Evolutionary conservation across 2,113 vertebrate species (phyloP).

Genomic region (Hiodon alosoides): DNA sequence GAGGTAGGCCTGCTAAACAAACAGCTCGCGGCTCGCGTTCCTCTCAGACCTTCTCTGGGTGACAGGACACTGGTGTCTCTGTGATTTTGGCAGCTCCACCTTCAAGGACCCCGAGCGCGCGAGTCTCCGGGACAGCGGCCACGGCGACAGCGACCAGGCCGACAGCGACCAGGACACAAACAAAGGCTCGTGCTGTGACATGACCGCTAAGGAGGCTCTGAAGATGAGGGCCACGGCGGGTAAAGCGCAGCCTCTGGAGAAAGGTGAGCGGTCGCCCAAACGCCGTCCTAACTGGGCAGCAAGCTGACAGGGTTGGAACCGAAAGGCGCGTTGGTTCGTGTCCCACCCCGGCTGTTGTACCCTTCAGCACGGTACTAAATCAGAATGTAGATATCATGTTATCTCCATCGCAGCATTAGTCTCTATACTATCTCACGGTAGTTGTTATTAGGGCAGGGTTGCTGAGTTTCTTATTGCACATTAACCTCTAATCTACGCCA

Average conservation of each 20-base stretch:
- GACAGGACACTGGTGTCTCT: not conserved
- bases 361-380: no score
- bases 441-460: no score
- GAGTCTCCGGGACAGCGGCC: constrained; percentile 97
- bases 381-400: no score
- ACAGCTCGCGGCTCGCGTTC: constrained; percentile 60
- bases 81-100: constrained; percentile 83
- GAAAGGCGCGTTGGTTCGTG: no score
- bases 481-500: no score
- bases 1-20: constrained; percentile 90
- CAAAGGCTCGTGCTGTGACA: constrained; percentile 99
- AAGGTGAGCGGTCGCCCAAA: constrained; percentile 79
- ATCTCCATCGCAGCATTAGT: no score
- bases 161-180: constrained; percentile 99
- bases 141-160: constrained; percentile 98
- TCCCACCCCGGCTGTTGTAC: no score
- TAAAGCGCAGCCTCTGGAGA: constrained; percentile 88
- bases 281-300: no score
- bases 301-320: no score
- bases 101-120: constrained; percentile 98
- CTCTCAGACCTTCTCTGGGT: constrained; percentile 59
- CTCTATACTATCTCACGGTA: no score
- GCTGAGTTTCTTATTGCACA: no score
- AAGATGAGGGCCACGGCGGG: constrained; percentile 92
- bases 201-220: constrained; percentile 97